A percentile compares a stretch with the other conserved stretches of the same genome.
These are phyloP conservation scores for Philopedon plagiatum DNA, from an alignment of 2,888 invertebrate species.

Conservation along the genomic window DNA sequence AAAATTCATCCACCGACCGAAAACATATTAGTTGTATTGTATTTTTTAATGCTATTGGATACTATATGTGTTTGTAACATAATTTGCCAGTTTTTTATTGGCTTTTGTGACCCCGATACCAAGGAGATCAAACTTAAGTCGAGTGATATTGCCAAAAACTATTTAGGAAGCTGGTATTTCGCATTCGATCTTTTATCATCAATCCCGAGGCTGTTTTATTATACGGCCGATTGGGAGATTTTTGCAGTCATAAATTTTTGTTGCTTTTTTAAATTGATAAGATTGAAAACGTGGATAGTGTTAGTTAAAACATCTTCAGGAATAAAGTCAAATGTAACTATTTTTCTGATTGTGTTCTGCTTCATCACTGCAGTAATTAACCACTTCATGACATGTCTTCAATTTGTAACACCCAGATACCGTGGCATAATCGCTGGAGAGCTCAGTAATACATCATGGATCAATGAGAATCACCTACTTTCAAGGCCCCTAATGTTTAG, in stretches of 20 bases:
- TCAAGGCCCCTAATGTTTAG: not conserved
- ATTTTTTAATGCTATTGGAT: conserved; percentile 13
- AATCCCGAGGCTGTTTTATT: conserved; percentile 22
- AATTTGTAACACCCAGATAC: conserved; percentile 5
- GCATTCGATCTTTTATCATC: conserved; percentile 45
- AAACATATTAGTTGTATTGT: not conserved
- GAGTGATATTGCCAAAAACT: conserved; percentile 40
- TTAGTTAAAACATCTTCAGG: not conserved
- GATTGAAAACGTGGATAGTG: conserved; percentile 1
- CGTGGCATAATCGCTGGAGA: not conserved
- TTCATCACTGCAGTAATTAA: not conserved
- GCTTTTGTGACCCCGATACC: conserved; percentile 26
- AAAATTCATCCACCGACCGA: not conserved
- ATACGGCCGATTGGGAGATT: not conserved
- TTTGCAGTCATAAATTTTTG: not conserved
- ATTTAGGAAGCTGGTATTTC: conserved; percentile 46
- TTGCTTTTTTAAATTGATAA: not conserved
- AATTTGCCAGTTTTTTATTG: conserved; percentile 44
- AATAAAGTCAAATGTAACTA: not conserved
- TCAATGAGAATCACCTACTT: not conserved
- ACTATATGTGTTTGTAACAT: conserved; percentile 38
- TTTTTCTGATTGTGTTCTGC: conserved; percentile 3
- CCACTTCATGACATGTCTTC: conserved; percentile 1
- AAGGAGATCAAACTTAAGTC: conserved; percentile 34
- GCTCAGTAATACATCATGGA: not conserved